Percentiles rank a stretch among this genome's conserved stretches.
Conservation (phyloP, 2,888 invertebrate species). For the Cynaeus angustus region DNA sequence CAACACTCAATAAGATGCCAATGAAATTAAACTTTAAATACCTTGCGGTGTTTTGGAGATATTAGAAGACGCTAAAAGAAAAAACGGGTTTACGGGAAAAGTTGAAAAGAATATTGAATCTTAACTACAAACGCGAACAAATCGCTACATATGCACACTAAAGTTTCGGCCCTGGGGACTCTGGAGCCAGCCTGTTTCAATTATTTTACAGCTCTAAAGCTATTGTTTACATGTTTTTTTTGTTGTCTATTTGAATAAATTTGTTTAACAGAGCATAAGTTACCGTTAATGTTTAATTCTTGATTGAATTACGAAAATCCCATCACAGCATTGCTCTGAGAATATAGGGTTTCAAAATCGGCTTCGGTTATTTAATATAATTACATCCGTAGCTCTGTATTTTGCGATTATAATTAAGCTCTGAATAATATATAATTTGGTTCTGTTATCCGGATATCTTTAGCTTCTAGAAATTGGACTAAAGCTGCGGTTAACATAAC, state of each 20-base stretch:
- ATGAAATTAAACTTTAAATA: constrained; percentile 40
- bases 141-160: too few species aligned
- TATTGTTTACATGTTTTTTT: too few species aligned
- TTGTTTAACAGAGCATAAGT: neutral
- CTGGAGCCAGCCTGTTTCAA: too few species aligned
- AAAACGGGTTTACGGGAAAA: neutral
- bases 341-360: constrained; percentile 10
- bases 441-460: constrained; percentile 13
- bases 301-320: constrained; percentile 4
- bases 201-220: too few species aligned
- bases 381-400: constrained; percentile 9
- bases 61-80: neutral
- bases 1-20: constrained; percentile 35
- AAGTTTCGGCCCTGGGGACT: too few species aligned
- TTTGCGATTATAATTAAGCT: constrained; percentile 14
- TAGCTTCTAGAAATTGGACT: constrained; percentile 22
- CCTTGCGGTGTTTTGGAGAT: constrained; percentile 14
- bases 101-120: too few species aligned
- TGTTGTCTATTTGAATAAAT: neutral
- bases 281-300: neutral
- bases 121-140: too few species aligned
- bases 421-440: constrained; percentile 14
- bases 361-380: constrained; percentile 21
- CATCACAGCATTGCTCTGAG: neutral
- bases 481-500: constrained; percentile 27